Base-by-base conservation (phyloP, 1,140 invertebrate genomes). In the Drosophila kohkoa region DNA sequence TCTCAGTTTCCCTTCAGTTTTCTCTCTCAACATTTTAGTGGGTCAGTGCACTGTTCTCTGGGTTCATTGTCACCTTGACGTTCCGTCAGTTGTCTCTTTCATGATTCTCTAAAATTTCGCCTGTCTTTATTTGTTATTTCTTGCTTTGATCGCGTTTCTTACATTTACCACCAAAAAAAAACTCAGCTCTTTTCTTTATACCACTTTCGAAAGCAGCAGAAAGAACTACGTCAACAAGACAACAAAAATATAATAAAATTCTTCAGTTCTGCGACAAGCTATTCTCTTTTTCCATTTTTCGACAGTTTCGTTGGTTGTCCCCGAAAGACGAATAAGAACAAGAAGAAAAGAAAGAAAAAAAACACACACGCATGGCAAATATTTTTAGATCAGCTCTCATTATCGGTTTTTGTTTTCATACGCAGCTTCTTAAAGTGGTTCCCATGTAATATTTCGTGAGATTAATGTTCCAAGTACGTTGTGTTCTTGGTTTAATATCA, bases 381-480 rank as follows among this genome's bases (percentile, higher is more conserved):
- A 86, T 86, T 86, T 86, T 87, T 86, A 86, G 82, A 86, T 46
- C 74, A 59, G 73, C 72, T 57, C 72, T 62, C 55, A 72, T 81
- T 87, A 86, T 86, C 79, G 16, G 82, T 86, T 86, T 85, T 86
- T 86, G 82, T 86, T 86, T 86, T 86, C 45, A 87, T 78, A 67
- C 82, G 63, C 75, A 72, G 30, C 15, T 86, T 87, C 82, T 81
- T 46, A 11, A 25, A 25, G 20, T 25, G 20, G 28, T 38, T 55
- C 43, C 43, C 43, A 65, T 62, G 16, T 70, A 20, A 45, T 15
- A 28, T 57, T 38, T 46, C 15, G 41, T 3, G 30, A 32, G 28
- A 54, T 54, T 54, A 13, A 6, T 35, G 30, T 15, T 54, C 6
- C 25, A 54, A n/a, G 51, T 13, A 8, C 35, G 16, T 20, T 57